Base-by-base conservation (phyloP, 1,140 invertebrate genomes). In the Megathymus violae region DNA sequence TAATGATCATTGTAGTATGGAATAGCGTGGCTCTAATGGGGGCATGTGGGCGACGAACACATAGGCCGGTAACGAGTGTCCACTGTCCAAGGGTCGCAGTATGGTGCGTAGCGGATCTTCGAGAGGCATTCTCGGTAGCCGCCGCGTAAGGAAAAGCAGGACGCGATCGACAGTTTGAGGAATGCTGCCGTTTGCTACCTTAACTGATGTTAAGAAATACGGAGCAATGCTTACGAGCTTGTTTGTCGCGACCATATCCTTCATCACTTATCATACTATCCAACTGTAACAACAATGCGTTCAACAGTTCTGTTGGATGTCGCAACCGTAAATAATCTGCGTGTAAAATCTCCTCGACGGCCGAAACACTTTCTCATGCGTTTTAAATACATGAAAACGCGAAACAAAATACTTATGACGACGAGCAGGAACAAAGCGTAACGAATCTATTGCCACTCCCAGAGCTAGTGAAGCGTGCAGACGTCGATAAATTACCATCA, bases 71-170 rank as follows among this genome's bases (percentile, higher is more conserved):
- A 75, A 71, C 62, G 50, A 69, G 67, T 68, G 65, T 69, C 69
- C 74, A 69, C 69, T 69, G 71, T 3, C 19, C 19, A 22, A 73
- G 70, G 76, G 76, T 66, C 67, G 66, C 63, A 54, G 40, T 62
- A 69, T 54, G 63, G 60, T 54, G 48, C 51, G 58, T 82, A 79
- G 79, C 80, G 82, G 82, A 80, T 76, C 77, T 66, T 61, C 63
- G 51, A 44, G 59, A 50, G 66, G 36, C 50, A 51, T 86, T 85
- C 85, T 80, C 67, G 66, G 85, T 86, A 88, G 59, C 69, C 34
- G 59, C 71, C 80, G 51, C 68, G 70, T 71, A 86, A 81, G 84
- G 82, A 67, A 78, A 89, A 80, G 71, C 81, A 69, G 82, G 80
- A 78, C 81, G 63, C 77, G 77, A 71, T 38, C 63, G 62, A 46